Base-by-base conservation (phyloP, 2,888 invertebrate species). In the Drosophila ustulata region DNA sequence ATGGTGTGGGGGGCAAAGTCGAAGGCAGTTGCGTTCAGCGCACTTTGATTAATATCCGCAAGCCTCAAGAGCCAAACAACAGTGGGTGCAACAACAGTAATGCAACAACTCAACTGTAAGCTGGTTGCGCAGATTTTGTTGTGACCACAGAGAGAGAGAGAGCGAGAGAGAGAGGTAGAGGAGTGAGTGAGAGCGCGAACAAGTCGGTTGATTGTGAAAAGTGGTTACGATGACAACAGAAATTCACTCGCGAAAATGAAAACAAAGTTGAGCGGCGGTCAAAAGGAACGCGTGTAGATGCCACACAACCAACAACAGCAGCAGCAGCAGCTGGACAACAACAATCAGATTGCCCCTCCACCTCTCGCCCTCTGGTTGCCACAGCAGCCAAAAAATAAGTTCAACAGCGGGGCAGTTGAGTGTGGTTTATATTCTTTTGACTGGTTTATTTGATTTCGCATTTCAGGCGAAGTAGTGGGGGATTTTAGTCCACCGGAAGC, bases 21-120 rank as follows among this genome's bases (percentile, higher is more conserved):
- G 57, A 46, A 43, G 63, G 49, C 50, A 41, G 25, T 41, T 62
- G 53, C 53, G 70, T 66, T 62, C 49, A 53, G 53, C 65, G 75
- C 85, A 77, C 78, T 85, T 88, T 87, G 86, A 87, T 87, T 87
- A 87, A 87, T 87, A 88, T 88, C 82, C 88, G 76, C 72, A 70
- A 85, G 52, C 75, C 71, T 74, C 72, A 69, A 64, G 61, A 45
- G 37, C 67, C 37, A 37, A 66, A 51, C 69, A 66, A 56, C 62
- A 62, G 72, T 56, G 53, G 66, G 43, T 57, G 73, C 62, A 50
- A 56, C 62, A 49, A 52, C 41, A 50, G 58, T 49, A 58, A 56
- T 57, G 41, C 65, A 66, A 58, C 61, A 75, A 56, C 61, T 64
- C 56, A 57, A 78, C 53, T 67, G 58, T 59, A 75, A 67, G 75